Evolutionary conservation across 2,797 vertebrate genomes (phyloP), one percentile per base, ranked within the genome.

Genomic region (Lindbergichthys nudifrons): DNA sequence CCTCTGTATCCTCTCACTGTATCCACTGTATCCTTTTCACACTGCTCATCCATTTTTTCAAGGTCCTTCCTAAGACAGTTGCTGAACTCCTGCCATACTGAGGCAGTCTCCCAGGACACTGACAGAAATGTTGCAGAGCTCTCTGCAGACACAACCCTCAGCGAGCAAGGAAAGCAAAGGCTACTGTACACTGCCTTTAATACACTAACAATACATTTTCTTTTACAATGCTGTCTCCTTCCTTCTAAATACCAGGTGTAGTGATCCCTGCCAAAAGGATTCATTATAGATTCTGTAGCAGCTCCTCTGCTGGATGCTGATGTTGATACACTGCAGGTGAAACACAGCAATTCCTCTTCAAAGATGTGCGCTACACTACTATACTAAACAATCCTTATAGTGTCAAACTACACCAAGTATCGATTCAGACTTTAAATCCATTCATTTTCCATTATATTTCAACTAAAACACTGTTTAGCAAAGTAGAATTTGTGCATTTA

Each of bases 21-120:
- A 43, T 77, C 69, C 51, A 45, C 62, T 52, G 1, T 59, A 36
- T 78, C 70, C 77, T 85, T 67, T 54, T 64, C 68, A 62, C 66
- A 63, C 64, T 58, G 74, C 82, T 89, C 87, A 83, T 91, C 77
- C 73, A 85, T 87, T 87, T 84, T 73, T 46, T 85, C 77, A 88
- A 88, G 87, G 83, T 86, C 83, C 67, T 90, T 86, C 23, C 52
- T 62, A 48, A 36, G 83, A 80, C 80, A 73, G 79, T 54, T 72
- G 70, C 86, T 86, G 87, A 85, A 85, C 75, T 64, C 36, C 53
- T 80, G 69, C 70, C 72, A 77, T 7, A 7, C 71, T 75, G 75
- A 80, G 57, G 77, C 74, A 70, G 77, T 83, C 85, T 80, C 88
- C 58, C 18, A 65, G 83, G 85, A 88, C 78, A 21, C 80, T 57